These are phyloP conservation scores for Drosophila sturtevanti DNA, from an alignment of 1,140 invertebrate genomes.

Conservation along the genomic window DNA sequence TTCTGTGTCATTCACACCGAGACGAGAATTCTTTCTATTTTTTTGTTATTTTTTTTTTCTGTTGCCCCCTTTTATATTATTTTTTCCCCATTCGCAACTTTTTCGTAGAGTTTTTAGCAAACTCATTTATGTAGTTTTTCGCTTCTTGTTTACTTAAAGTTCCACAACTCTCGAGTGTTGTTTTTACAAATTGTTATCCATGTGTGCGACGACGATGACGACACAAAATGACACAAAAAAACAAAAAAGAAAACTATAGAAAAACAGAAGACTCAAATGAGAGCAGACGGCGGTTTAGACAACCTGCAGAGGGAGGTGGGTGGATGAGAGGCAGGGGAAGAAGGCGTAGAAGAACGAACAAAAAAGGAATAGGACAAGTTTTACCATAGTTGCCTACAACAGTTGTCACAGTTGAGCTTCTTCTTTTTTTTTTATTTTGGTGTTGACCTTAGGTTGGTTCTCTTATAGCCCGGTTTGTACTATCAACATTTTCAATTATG, in stretches of 20 bases:
- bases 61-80: not conserved
- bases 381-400: not conserved
- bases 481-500: conserved; percentile 68
- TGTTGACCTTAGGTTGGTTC: conserved; percentile 56
- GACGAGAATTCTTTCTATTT: conserved; percentile 30
- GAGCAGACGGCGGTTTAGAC: conserved; percentile 44
- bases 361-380: conserved; percentile 23
- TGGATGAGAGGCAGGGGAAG: not conserved
- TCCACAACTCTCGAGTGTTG: conserved; percentile 71
- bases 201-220: conserved; percentile 17
- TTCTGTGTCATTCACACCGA: conserved; percentile 73
- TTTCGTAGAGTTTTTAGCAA: conserved; percentile 74
- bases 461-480: conserved; percentile 38
- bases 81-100: conserved; percentile 46
- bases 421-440: too few relatives aligned
- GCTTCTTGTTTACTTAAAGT: conserved; percentile 78
- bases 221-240: not conserved
- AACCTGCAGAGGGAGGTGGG: not conserved
- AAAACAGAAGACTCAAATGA: conserved; percentile 35
- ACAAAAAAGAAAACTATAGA: not conserved
- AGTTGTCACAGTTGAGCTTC: conserved; percentile 29
- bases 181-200: conserved; percentile 81
- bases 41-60: not conserved
- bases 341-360: not conserved
- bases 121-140: conserved; percentile 78